Percentiles rank a stretch among this genome's conserved stretches.
These are phyloP conservation scores for Araneus ventricosus DNA, from an alignment of 1,140 invertebrate genomes.

Conservation along the genomic window DNA sequence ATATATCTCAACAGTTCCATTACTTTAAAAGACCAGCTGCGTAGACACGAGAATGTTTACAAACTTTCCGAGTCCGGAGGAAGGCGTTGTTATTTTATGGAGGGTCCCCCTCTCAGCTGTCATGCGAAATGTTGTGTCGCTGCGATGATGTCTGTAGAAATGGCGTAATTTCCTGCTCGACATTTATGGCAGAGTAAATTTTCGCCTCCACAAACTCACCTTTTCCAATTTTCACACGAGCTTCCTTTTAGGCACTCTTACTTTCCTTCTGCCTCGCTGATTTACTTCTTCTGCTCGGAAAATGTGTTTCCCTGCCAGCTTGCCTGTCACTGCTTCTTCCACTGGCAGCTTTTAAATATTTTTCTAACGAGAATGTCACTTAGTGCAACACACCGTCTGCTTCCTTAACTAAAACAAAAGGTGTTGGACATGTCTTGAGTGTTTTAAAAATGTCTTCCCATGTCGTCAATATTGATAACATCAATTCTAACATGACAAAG, in stretches of 20 bases:
- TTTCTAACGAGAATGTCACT: constrained; percentile 5
- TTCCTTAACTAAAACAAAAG: neutral
- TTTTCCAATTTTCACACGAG: constrained; percentile 66
- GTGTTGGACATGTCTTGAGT: neutral
- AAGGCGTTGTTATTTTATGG: constrained; percentile 15
- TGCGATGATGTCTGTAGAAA: constrained; percentile 66
- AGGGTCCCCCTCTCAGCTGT: constrained; percentile 52
- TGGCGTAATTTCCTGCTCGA: constrained; percentile 68
- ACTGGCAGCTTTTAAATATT: constrained; percentile 2
- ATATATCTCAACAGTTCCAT: too few relatives aligned
- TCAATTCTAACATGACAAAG: too few relatives aligned
- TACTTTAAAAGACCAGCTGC: too few relatives aligned
- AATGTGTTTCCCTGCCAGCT: neutral
- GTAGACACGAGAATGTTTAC: too few relatives aligned
- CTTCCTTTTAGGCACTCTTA: constrained; percentile 47
- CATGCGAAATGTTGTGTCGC: constrained; percentile 61
- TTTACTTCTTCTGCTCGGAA: neutral
- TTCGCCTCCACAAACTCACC: constrained; percentile 68
- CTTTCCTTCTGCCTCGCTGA: constrained; percentile 39
- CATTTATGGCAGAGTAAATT: constrained; percentile 72
- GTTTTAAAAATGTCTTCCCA: too few relatives aligned
- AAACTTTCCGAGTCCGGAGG: too few relatives aligned
- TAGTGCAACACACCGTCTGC: neutral
- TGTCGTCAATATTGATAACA: too few relatives aligned
- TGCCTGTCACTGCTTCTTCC: neutral